These are phyloP conservation scores for Trogon melanurus DNA, from an alignment of 2,113 vertebrate genomes.

Conservation along the genomic window DNA sequence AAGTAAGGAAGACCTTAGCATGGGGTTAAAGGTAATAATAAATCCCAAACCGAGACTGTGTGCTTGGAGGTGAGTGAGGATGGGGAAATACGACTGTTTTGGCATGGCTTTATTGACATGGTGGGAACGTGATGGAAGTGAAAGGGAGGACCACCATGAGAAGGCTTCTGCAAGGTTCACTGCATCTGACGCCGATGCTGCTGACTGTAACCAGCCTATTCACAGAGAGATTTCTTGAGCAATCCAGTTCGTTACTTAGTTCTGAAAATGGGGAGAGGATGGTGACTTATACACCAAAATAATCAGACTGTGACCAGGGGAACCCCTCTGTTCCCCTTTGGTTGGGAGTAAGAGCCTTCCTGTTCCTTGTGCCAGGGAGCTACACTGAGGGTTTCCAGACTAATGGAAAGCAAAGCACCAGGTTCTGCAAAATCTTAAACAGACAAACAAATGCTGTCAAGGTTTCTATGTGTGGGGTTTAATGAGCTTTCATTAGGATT, in stretches of 20 bases:
- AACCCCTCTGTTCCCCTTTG: background rate
- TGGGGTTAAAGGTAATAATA: background rate
- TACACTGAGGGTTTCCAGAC: background rate
- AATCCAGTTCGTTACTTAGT: background rate
- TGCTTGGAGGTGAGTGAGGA: background rate
- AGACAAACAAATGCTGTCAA: background rate
- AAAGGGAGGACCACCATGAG: background rate
- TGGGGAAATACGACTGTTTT: background rate
- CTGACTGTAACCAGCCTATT: background rate
- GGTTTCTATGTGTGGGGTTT: background rate
- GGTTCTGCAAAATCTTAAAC: background rate
- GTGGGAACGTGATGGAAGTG: background rate
- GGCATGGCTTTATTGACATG: background rate
- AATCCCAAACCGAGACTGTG: background rate
- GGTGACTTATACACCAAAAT: background rate
- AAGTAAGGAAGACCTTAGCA: accelerated
- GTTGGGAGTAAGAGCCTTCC: background rate
- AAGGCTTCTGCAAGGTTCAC: background rate
- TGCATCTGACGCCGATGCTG: background rate
- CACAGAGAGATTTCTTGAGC: background rate
- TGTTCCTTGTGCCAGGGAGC: background rate
- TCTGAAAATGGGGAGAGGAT: background rate
- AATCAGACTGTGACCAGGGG: background rate
- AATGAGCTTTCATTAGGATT: background rate
- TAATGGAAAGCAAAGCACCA: background rate